Conservation (phyloP, 2,888 invertebrate genomes). For the Gastrophysa polygoni region DNA sequence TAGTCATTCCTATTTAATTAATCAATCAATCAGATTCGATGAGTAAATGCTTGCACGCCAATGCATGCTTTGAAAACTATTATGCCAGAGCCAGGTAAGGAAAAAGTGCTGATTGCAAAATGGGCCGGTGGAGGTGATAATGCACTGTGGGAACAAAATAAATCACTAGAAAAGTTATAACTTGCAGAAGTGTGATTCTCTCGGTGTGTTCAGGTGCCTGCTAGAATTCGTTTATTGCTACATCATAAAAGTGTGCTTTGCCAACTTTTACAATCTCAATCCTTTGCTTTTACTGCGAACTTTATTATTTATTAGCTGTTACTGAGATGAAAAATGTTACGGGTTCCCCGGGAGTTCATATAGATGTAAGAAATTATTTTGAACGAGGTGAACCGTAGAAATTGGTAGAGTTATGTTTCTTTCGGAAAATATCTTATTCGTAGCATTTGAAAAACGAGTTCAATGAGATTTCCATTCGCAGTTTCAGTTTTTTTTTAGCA, state of each 20-base stretch:
- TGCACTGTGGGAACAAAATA: constrained; percentile 40
- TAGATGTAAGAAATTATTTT: constrained; percentile 19
- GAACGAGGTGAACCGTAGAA: constrained; percentile 4
- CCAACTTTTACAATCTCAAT: constrained; percentile 39
- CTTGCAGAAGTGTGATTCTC: constrained; percentile 50
- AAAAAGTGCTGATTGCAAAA: constrained; percentile 23
- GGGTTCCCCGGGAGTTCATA: constrained; percentile 15
- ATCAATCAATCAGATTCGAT: no score
- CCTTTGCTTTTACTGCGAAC: constrained; percentile 38
- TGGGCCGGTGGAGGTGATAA: constrained; percentile 37
- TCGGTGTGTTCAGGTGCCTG: constrained; percentile 46
- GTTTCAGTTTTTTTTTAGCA: no score
- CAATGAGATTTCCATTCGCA: no score
- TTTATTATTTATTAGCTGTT: constrained; percentile 39
- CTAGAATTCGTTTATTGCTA: constrained; percentile 46
- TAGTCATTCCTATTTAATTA: no score
- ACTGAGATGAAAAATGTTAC: constrained; percentile 31
- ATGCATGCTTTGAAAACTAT: neutral
- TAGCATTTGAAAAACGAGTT: no score
- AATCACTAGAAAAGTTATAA: constrained; percentile 22
- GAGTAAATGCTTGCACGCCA: neutral
- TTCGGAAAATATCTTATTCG: neutral
- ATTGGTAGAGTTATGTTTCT: neutral
- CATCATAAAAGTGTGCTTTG: constrained; percentile 47
- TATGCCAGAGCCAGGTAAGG: constrained; percentile 31